A percentile compares a stretch with the other conserved stretches of the same genome.
Conservation (phyloP, 1,140 invertebrate species). For the Grapholita molesta region DNA sequence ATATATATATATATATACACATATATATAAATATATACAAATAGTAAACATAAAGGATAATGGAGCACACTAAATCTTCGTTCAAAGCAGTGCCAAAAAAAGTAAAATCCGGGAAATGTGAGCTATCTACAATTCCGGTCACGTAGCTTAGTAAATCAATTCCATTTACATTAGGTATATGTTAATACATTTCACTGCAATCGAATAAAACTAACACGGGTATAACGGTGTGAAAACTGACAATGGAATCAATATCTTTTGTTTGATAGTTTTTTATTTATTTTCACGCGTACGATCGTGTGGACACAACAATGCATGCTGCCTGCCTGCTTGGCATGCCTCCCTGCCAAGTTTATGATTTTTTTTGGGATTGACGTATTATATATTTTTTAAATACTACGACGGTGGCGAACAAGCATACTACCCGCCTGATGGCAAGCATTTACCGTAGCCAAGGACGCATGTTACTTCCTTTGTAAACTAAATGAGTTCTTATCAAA, state of each 20-base stretch:
- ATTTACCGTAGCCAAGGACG: too few species aligned
- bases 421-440: too few species aligned
- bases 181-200: neutral
- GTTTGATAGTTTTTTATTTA: neutral
- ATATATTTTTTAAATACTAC: neutral
- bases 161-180: slow-evolving; percentile 7
- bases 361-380: neutral
- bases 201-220: neutral
- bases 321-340: too few species aligned
- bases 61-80: slow-evolving; percentile 8
- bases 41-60: neutral
- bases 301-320: neutral
- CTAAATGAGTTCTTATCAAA: too few species aligned
- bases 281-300: neutral
- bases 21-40: neutral
- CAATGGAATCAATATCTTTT: neutral
- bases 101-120: neutral
- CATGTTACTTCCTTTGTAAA: too few species aligned
- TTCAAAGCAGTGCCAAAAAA: slow-evolving; percentile 9
- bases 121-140: neutral
- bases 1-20: neutral
- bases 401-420: too few species aligned
- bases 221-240: neutral
- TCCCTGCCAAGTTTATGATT: neutral
- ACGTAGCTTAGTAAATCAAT: slow-evolving; percentile 15